These are phyloP conservation scores for Pseudomyrmex sp. DNA, from an alignment of 1,140 invertebrate genomes.

Conservation along the genomic window DNA sequence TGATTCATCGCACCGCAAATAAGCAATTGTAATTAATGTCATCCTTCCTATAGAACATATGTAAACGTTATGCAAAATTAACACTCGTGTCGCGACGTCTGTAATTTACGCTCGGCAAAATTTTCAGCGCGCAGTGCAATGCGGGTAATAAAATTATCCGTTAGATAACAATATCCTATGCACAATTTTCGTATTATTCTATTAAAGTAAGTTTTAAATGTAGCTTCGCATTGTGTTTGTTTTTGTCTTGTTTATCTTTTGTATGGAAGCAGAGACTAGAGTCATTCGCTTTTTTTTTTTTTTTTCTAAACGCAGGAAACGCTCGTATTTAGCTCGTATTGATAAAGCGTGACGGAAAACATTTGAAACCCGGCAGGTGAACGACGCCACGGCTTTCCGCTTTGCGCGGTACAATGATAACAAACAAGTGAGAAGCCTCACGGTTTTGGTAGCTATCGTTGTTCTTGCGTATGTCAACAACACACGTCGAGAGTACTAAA, in stretches of 20 bases:
- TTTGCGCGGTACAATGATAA: constrained; percentile 34
- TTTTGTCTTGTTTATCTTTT: background rate
- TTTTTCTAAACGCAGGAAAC: background rate
- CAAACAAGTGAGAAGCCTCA: constrained; percentile 24
- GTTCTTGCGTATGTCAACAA: background rate
- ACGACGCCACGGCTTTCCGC: constrained; percentile 21
- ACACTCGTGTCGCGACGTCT: background rate
- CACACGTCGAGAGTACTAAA: background rate
- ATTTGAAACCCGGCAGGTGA: constrained; percentile 59
- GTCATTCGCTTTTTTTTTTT: too few relatives aligned
- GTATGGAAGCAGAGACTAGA: background rate
- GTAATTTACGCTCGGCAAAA: background rate
- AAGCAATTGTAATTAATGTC: constrained; percentile 31
- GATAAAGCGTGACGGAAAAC: constrained; percentile 34
- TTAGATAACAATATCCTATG: too few relatives aligned
- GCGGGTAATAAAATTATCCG: background rate
- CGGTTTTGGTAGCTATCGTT: background rate
- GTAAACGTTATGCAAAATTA: constrained; percentile 29
- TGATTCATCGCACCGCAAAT: constrained; percentile 36
- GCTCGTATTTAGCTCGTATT: background rate
- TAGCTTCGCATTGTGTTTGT: too few relatives aligned
- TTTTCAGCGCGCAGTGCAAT: background rate
- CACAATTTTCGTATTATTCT: too few relatives aligned
- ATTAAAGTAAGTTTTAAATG: too few relatives aligned
- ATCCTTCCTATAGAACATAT: constrained; percentile 10